These are phyloP conservation scores for Procambarus virginalis DNA, from an alignment of 1,140 invertebrate genomes.

Conservation along the genomic window DNA sequence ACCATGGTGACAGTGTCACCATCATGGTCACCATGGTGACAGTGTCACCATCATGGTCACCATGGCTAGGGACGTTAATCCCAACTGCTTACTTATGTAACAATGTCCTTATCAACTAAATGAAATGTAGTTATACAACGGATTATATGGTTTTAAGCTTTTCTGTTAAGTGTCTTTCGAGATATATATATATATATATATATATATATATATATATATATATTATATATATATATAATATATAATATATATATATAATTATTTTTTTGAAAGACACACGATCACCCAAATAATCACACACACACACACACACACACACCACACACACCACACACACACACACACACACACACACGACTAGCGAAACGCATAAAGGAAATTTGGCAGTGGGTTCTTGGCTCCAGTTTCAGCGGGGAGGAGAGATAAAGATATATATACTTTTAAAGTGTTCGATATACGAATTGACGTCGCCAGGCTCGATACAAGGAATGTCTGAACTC, in stretches of 20 bases:
- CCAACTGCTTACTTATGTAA: background rate
- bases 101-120: background rate
- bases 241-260: too few relatives aligned
- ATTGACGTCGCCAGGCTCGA: background rate
- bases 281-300: background rate
- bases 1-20: too few relatives aligned
- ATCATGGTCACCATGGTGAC: too few relatives aligned
- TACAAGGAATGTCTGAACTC: background rate
- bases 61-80: background rate
- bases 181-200: background rate
- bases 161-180: too few relatives aligned
- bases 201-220: too few relatives aligned
- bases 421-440: background rate
- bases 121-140: background rate
- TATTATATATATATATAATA: too few relatives aligned
- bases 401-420: background rate
- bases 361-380: background rate
- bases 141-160: background rate
- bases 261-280: background rate
- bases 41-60: too few relatives aligned
- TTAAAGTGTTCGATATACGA: background rate
- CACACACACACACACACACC: background rate
- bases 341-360: background rate
- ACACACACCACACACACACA: background rate
- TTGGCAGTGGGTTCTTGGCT: slow-evolving; percentile 11